phyloP scores from a whole-genome alignment of 2,797 vertebrate genomes.

The Sebastes melanostomus region DNA sequence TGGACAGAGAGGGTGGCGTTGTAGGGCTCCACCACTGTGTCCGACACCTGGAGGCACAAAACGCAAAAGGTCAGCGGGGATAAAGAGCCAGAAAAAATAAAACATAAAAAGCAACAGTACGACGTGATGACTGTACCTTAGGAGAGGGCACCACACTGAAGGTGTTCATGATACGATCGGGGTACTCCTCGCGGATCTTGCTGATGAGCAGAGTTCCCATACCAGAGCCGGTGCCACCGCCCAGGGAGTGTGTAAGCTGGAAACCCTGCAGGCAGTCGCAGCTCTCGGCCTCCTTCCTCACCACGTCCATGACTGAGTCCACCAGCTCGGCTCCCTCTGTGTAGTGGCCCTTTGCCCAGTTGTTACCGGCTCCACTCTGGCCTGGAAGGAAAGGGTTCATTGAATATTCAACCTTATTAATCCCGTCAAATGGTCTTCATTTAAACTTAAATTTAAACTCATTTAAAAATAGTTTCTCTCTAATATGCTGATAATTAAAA shows the following conservation, averaged over 20 bases:
- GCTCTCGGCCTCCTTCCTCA: slow-evolving; percentile 87
- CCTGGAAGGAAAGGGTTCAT: slow-evolving; percentile 58
- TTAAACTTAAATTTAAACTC: background rate
- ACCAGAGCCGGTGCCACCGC: slow-evolving; percentile 84
- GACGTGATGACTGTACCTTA: slow-evolving; percentile 63
- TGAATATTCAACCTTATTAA: background rate
- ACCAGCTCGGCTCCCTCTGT: slow-evolving; percentile 93
- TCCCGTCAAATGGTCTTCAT: background rate
- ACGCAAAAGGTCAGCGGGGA: slow-evolving; percentile 78
- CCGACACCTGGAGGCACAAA: slow-evolving; percentile 80
- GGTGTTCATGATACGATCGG: slow-evolving; percentile 87
- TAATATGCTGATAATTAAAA: background rate
- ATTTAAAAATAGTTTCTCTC: background rate
- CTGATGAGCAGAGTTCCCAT: slow-evolving; percentile 87
- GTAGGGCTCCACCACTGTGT: slow-evolving; percentile 95
- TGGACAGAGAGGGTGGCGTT: slow-evolving; percentile 93
- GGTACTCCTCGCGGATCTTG: slow-evolving; percentile 87
- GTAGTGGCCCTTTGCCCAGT: slow-evolving; percentile 97
- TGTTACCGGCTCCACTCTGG: slow-evolving; percentile 91
- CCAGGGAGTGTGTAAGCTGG: slow-evolving; percentile 86
- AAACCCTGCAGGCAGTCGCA: slow-evolving; percentile 87
- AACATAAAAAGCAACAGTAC: background rate
- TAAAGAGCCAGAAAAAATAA: background rate
- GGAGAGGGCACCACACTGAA: slow-evolving; percentile 87
- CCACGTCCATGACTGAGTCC: slow-evolving; percentile 84